Base-by-base conservation (phyloP, 2,113 vertebrate genomes). In the Urocitellus parryii region DNA sequence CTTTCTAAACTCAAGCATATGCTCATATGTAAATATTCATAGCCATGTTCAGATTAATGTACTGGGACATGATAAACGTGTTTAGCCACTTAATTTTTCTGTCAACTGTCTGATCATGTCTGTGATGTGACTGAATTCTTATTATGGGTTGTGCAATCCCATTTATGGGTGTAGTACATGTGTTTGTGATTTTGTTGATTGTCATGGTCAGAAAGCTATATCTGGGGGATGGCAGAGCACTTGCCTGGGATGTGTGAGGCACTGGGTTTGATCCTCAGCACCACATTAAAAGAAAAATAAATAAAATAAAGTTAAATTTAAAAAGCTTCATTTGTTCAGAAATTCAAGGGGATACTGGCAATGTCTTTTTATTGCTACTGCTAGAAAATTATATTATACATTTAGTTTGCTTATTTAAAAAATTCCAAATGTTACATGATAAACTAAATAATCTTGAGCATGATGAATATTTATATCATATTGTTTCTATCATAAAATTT, bases 321-420 rank as follows among this genome's bases (percentile, higher is more conserved):
- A 20, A 90, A 76, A 87, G 65, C 34, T 61, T 82, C 11, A 25
- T 73, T 29, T 85, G 17, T 90, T 90, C 65, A 85, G 32, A 86
- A 94, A 63, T 63, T 63, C 61, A 63, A 67, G 86, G 25, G 32
- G 11, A 45, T 8, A 2, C 67, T 83, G 79, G 11, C 37, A 48
- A 85, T 80, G 80, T 90, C 42, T 70, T 2, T 85, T 90, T 53
- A 85, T 37, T 58, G 29, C 13, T 82, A 76, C 9, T 96, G 42
- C 76, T 88, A 93, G 45, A 89, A 96, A 92, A 74, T 58, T 2
- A 92, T 53, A 20, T 17, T 58, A 58, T 74, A 61, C 39, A 51
- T 74, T 95, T 96, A 24, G 1, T 82, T 53, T 92, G 61, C 9
- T 72, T 73, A 73, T 56, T 73, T 84, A 3, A 89, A 74, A 74